Conservation (phyloP, 2,888 invertebrate species). For the Aphelenchoides bicaudatus region DNA sequence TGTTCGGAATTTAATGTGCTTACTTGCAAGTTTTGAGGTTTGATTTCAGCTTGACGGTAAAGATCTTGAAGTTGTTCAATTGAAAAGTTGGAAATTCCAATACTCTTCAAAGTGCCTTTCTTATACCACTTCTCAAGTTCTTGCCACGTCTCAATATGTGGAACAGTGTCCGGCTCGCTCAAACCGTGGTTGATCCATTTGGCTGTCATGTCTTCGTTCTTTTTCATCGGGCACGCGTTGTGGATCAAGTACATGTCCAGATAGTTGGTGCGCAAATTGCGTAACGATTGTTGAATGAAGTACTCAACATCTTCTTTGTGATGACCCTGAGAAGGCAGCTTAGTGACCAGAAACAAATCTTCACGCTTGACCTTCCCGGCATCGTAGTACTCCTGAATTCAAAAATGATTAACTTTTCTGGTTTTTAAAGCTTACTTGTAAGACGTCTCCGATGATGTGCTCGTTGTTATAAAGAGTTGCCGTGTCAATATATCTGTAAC, state of each 20-base stretch:
- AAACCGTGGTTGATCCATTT: slow-evolving; percentile 10
- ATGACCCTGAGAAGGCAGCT: slow-evolving; percentile 28
- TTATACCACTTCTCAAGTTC: slow-evolving; percentile 45
- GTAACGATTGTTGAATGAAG: slow-evolving; percentile 23
- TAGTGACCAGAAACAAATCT: slow-evolving; percentile 52
- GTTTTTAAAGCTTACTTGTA: too few relatives aligned
- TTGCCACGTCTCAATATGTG: slow-evolving; percentile 44
- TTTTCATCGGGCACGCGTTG: slow-evolving; percentile 35
- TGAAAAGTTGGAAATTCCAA: slow-evolving; percentile 54
- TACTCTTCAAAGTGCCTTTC: slow-evolving; percentile 40
- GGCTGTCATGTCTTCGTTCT: background rate
- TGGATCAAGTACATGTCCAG: slow-evolving; percentile 31
- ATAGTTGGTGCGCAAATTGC: slow-evolving; percentile 26
- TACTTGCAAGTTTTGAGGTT: slow-evolving; percentile 54
- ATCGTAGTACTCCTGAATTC: slow-evolving; percentile 36
- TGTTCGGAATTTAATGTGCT: background rate
- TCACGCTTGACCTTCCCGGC: slow-evolving; percentile 63
- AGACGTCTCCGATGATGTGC: slow-evolving; percentile 67
- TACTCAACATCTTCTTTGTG: slow-evolving; percentile 19
- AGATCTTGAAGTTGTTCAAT: slow-evolving; percentile 49
- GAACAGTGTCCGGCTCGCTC: background rate
- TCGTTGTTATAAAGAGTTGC: slow-evolving; percentile 72
- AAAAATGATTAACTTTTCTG: too few relatives aligned
- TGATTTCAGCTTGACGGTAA: slow-evolving; percentile 47
- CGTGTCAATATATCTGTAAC: slow-evolving; percentile 41